Conservation (phyloP, 2,113 vertebrate genomes). For the Cervus canadensis region DNA sequence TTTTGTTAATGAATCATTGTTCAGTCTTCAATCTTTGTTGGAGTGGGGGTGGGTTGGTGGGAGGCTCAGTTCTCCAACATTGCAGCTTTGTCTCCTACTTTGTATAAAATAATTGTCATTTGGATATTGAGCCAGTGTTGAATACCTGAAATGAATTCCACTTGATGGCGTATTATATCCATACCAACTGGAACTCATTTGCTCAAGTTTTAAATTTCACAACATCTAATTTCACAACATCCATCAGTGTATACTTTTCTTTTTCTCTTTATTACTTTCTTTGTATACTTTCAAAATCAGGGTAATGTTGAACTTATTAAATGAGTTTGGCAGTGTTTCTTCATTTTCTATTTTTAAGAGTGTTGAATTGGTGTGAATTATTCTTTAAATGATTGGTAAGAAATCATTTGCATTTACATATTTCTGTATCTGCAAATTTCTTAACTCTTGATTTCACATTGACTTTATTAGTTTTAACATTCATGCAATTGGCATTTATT, state of each 20-base stretch:
- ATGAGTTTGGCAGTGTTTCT: not conserved
- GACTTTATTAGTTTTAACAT: not conserved
- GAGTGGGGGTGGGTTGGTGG: not conserved
- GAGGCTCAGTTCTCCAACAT: not conserved
- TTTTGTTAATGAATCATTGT: not conserved
- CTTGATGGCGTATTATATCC: not conserved
- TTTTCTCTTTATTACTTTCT: not conserved
- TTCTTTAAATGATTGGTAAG: not conserved
- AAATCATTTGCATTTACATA: not conserved
- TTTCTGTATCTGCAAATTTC: not conserved
- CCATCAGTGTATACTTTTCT: not conserved
- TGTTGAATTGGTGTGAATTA: not conserved
- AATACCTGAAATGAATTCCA: not conserved
- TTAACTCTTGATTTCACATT: not conserved
- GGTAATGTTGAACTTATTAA: not conserved
- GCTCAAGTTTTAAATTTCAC: not conserved
- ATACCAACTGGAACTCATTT: not conserved
- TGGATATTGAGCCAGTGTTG: not conserved
- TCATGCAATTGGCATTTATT: not conserved
- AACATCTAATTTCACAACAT: not conserved
- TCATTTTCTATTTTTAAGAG: not conserved
- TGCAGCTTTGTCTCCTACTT: not conserved
- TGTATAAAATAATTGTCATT: not conserved
- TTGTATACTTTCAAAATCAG: not conserved
- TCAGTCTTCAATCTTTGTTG: not conserved